A percentile compares a stretch with the other conserved stretches of the same genome.
Evolutionary conservation across 2,888 invertebrate species (phyloP).

Genomic region (Trachelus tabidus): DNA sequence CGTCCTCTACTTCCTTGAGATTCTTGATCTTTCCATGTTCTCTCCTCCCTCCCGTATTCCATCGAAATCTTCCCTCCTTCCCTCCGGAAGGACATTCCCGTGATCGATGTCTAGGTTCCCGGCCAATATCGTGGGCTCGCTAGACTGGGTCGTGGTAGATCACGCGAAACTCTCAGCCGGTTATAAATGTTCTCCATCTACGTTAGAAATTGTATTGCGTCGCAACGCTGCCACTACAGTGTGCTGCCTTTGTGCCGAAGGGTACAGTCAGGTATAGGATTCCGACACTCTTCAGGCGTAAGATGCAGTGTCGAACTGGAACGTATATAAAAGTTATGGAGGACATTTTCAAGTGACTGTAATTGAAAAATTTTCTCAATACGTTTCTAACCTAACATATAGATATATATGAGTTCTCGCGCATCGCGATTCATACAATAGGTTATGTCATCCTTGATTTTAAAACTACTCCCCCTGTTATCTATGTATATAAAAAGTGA

Average conservation of each 20-base stretch:
- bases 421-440: background rate
- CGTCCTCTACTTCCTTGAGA: background rate
- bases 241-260: background rate
- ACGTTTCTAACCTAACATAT: background rate
- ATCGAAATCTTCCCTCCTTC: background rate
- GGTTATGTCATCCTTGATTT: background rate
- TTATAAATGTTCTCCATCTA: constrained; percentile 3
- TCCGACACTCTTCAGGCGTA: background rate
- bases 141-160: background rate
- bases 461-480: background rate
- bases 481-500: no score
- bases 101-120: background rate
- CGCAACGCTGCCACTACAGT: background rate
- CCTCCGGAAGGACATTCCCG: background rate
- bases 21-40: background rate
- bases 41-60: background rate
- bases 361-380: background rate
- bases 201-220: background rate
- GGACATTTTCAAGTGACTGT: background rate
- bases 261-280: background rate
- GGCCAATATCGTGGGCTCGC: background rate
- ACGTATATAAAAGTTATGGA: background rate
- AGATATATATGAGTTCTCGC: background rate
- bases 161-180: background rate
- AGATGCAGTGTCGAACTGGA: background rate